Conservation (phyloP, 2,888 invertebrate genomes). For the Seira musarum region DNA sequence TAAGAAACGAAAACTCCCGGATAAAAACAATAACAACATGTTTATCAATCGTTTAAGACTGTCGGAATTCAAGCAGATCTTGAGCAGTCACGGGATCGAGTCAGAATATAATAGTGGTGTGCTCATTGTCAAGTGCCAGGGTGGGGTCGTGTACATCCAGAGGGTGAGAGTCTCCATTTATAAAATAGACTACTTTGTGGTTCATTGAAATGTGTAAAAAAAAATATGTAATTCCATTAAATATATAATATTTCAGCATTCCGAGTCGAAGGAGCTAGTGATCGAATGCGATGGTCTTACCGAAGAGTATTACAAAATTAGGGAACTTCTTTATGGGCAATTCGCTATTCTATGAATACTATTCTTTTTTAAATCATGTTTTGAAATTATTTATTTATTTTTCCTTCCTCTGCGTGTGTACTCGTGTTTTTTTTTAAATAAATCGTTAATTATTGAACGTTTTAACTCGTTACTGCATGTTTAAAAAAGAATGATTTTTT, state of each 20-base stretch:
- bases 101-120: conserved; percentile 40
- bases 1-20: no score
- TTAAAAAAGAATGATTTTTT: no score
- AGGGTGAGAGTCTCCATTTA: conserved; percentile 33
- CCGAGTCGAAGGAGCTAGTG: conserved; percentile 37
- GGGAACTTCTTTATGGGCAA: conserved; percentile 53
- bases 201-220: no score
- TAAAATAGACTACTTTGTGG: no score
- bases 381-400: no score
- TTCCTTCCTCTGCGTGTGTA: no score
- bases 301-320: conserved; percentile 55
- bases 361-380: no score
- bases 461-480: no score
- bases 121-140: conserved; percentile 25
- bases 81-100: conserved; percentile 53
- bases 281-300: conserved; percentile 48
- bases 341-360: conserved; percentile 61
- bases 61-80: conserved; percentile 55
- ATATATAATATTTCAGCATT: conserved; percentile 47
- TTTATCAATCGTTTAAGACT: conserved; percentile 52
- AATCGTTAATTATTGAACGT: no score
- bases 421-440: no score
- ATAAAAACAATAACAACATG: no score
- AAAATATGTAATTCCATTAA: no score
- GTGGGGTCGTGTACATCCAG: conserved; percentile 54